A percentile compares a stretch with the other conserved stretches of the same genome.
phyloP scores from a whole-genome alignment of 92 coral and sea anemone species.

The Virgularia gustaviana region DNA sequence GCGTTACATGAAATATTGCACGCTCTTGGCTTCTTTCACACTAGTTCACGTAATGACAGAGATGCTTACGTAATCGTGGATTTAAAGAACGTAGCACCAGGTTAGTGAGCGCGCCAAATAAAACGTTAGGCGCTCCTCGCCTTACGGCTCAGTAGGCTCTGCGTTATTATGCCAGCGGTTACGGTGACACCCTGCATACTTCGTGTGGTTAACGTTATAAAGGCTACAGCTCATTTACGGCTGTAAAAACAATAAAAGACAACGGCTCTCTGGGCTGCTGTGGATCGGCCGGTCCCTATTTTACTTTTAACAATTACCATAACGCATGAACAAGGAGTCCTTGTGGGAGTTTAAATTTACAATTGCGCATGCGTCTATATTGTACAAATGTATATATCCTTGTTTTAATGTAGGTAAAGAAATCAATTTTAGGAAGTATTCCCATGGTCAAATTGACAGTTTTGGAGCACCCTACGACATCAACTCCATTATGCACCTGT shows the following conservation, averaged over 20 bases:
- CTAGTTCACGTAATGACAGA: conserved; percentile 89
- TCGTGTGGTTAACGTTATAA: no score
- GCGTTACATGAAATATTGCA: conserved; percentile 83
- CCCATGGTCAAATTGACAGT: conserved; percentile 55
- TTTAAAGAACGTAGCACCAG: conserved; percentile 56
- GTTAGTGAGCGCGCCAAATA: conserved; percentile 47
- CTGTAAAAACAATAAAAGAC: no score
- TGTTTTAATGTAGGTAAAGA: conserved; percentile 50
- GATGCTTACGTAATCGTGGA: conserved; percentile 75
- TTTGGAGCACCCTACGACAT: conserved; percentile 79
- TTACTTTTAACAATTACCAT: neutral
- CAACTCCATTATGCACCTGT: conserved; percentile 83
- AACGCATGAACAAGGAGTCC: no score
- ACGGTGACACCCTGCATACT: no score
- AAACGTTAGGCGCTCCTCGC: no score
- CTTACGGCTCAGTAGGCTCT: no score
- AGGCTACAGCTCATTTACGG: no score
- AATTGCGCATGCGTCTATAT: neutral
- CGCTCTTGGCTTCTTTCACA: conserved; percentile 89
- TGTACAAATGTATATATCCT: neutral
- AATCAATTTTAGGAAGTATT: conserved; percentile 67
- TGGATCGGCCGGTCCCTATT: no score
- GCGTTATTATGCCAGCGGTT: no score
- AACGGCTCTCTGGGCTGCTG: no score
- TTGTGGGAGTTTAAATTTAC: neutral